Base-by-base conservation (phyloP, 2,888 invertebrate species). In the Trissonchulus sp. region DNA sequence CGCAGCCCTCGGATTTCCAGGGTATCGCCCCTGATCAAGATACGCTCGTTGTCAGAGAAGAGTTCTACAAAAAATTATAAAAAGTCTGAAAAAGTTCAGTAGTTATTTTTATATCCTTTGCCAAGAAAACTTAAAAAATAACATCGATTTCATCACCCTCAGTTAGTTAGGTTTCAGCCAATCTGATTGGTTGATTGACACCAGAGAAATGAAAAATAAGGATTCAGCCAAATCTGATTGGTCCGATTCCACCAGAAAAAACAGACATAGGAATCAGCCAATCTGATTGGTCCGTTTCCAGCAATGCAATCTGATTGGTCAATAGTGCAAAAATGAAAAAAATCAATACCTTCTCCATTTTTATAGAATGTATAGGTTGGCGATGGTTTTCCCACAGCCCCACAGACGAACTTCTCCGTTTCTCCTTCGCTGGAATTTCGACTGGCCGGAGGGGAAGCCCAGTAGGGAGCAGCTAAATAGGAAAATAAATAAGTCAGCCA, bases 341-440 rank as follows among this genome's bases (percentile, higher is more conserved):
- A n/a, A 48, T 48, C 23, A 82, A 77, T 37, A 83, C 83, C 80
- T 31, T 84, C 81, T 63, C 87, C 87, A 80, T 87, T 86, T 77
- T 87, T 84, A 80, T 83, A 87, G 85, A 87, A 87, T n/a, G 81
- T 79, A 81, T 96, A 93, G 81, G 91, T 90, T 0, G 98, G 98
- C 78, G 91, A 90, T 0, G 99, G 99, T 1, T 91, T 90, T 76
- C 96, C 98, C 75, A 89, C 90, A 0, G 97, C 98, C 80, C 90
- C 90, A 86, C 99, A 99, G 77, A 88, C 88, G 84, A 99, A 95
- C 80, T 89, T 90, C 0, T 93, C 92, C 0, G 90, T 91, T 86
- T 97, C 97, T 77, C 93, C 94, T 85, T 97, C 96, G 34, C 96
- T 94, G 33, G 91, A 91, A 84, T 93, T 93, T 78, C 91, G 89